These are phyloP conservation scores for Eupsittula cactorum DNA, from an alignment of 2,113 vertebrate species.

Conservation along the genomic window DNA sequence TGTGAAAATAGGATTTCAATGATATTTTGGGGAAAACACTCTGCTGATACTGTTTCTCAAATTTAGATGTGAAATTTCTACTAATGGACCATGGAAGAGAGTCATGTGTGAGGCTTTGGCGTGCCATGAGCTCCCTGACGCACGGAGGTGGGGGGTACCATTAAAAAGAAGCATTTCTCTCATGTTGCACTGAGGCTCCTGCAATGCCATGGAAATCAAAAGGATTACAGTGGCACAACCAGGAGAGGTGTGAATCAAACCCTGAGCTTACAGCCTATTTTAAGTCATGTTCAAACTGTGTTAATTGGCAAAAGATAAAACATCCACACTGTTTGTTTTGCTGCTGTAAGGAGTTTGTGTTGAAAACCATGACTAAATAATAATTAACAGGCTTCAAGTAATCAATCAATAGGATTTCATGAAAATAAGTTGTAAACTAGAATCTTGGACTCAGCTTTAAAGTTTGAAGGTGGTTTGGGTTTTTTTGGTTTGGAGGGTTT, in stretches of 20 bases:
- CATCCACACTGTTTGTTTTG: conserved; percentile 55
- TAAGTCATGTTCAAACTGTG: conserved; percentile 45
- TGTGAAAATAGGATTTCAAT: conserved; percentile 72
- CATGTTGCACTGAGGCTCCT: not conserved
- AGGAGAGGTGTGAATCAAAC: not conserved
- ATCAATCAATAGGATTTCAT: conserved; percentile 48
- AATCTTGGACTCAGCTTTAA: conserved; percentile 31
- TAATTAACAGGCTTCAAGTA: conserved; percentile 56
- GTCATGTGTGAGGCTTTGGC: not conserved
- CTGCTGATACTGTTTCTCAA: conserved; percentile 52
- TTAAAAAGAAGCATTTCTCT: not conserved
- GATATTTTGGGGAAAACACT: conserved; percentile 75
- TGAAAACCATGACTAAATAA: conserved; percentile 53
- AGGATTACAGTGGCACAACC: not conserved
- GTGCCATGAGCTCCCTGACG: not conserved
- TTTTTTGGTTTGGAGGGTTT: not conserved
- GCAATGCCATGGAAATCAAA: not conserved
- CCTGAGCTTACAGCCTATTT: not conserved
- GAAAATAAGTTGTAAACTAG: conserved; percentile 30
- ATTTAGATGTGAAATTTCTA: conserved; percentile 57
- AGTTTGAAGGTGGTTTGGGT: not conserved
- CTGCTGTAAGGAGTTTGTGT: conserved; percentile 50
- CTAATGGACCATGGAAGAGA: conserved; percentile 15
- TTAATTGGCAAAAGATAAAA: conserved; percentile 62
- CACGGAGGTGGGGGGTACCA: not conserved